Conservation (phyloP, 2,888 invertebrate genomes). For the Metacarcinus magister region DNA sequence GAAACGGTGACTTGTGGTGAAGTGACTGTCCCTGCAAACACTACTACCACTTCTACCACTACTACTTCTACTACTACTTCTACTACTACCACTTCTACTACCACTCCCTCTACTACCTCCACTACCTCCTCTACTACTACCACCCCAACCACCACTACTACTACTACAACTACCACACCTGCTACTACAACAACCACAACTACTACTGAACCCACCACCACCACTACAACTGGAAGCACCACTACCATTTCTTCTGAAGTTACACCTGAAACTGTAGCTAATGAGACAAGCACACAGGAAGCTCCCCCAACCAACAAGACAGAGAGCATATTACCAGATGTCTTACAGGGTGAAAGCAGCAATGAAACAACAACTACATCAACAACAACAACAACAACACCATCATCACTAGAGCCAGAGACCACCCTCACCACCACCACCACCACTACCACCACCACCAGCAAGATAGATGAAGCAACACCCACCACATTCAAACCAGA, state of each 20-base stretch:
- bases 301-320: too few relatives aligned
- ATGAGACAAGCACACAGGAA: not conserved
- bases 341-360: not conserved
- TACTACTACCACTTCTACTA: slow-evolving; percentile 47
- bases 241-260: not conserved
- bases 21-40: not conserved
- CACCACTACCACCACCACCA: slow-evolving; percentile 56
- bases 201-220: too few relatives aligned
- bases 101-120: slow-evolving; percentile 36
- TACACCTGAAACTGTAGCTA: not conserved
- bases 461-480: not conserved
- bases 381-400: not conserved
- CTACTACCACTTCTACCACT: not conserved
- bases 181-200: too few relatives aligned
- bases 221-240: not conserved
- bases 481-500: not conserved
- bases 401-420: not conserved
- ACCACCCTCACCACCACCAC: slow-evolving; percentile 17
- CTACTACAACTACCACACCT: too few relatives aligned
- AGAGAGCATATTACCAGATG: not conserved
- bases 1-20: slow-evolving; percentile 83
- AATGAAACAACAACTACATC: not conserved
- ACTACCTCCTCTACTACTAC: slow-evolving; percentile 11
- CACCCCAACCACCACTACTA: too few relatives aligned
- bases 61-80: not conserved